Evolutionary conservation across 2,797 vertebrate species (phyloP).

Genomic region (Halcyon leucocephala): DNA sequence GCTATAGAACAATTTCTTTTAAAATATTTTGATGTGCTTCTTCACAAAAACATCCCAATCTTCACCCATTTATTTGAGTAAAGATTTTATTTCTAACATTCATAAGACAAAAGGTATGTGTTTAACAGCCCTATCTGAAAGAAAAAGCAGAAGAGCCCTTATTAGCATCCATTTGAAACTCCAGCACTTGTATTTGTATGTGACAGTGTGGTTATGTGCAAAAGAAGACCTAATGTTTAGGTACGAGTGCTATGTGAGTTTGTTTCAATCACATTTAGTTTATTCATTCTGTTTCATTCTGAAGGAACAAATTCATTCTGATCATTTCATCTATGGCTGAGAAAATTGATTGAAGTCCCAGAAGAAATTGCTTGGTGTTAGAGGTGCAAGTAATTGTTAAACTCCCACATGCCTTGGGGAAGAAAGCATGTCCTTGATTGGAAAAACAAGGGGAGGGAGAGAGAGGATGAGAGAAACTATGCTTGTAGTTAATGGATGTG

Average conservation of each 20-base stretch:
- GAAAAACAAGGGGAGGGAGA: conserved; percentile 71
- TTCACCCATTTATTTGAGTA: neutral
- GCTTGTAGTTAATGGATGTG: conserved; percentile 22
- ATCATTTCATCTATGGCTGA: conserved; percentile 78
- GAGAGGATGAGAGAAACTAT: neutral
- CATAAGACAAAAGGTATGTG: neutral
- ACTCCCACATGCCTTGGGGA: conserved; percentile 74
- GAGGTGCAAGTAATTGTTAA: conserved; percentile 82
- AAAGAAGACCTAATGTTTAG: conserved; percentile 50
- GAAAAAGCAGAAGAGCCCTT: neutral
- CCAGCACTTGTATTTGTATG: neutral
- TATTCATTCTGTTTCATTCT: conserved; percentile 79
- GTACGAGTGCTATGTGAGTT: conserved; percentile 68
- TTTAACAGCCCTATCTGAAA: neutral
- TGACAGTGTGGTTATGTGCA: neutral
- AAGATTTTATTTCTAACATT: neutral
- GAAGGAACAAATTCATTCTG: conserved; percentile 82
- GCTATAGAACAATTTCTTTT: neutral
- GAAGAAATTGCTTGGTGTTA: conserved; percentile 81
- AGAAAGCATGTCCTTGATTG: conserved; percentile 79
- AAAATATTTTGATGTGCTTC: neutral
- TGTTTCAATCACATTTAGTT: conserved; percentile 81
- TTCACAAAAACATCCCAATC: neutral
- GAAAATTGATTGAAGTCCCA: conserved; percentile 81
- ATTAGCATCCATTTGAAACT: neutral